phyloP scores from a whole-genome alignment of 2,888 invertebrate species.

The Polylopha cassiicola region DNA sequence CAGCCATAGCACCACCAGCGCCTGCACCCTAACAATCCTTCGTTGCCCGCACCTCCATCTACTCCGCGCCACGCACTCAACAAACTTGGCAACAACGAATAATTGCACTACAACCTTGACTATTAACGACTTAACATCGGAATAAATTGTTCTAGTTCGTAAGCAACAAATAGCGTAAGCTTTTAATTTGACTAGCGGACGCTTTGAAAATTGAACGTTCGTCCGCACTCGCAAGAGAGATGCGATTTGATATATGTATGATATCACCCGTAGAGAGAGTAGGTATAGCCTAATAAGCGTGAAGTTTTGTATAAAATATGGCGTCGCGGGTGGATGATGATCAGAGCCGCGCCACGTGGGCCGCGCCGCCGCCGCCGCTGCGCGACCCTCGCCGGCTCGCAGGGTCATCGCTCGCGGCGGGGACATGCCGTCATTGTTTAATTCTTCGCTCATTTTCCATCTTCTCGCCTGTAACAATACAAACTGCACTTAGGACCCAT shows the following conservation, averaged over 20 bases:
- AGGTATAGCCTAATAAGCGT: conserved; percentile 74
- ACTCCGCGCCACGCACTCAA: conserved; percentile 44
- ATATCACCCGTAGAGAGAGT: conserved; percentile 60
- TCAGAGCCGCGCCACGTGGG: conserved; percentile 21
- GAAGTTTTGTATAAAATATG: conserved; percentile 56
- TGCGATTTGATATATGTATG: conserved; percentile 48
- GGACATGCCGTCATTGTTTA: conserved; percentile 71
- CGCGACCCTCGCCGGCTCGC: conserved; percentile 54
- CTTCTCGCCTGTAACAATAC: conserved; percentile 67
- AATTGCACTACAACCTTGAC: conserved; percentile 71
- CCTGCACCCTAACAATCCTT: conserved; percentile 33
- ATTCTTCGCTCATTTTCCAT: conserved; percentile 67
- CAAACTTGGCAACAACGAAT: conserved; percentile 70
- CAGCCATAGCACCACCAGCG: conserved; percentile 54
- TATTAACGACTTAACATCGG: conserved; percentile 63
- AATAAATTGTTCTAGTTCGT: conserved; percentile 69
- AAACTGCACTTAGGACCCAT: conserved; percentile 11
- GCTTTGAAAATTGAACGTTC: conserved; percentile 70
- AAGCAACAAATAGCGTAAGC: conserved; percentile 47
- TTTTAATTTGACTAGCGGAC: conserved; percentile 75
- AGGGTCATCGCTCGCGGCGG: conserved; percentile 71
- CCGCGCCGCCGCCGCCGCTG: conserved; percentile 22
- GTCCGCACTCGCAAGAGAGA: conserved; percentile 51
- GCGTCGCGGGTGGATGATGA: conserved; percentile 44
- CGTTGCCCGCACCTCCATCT: conserved; percentile 30